Evolutionary conservation across 1,140 invertebrate genomes (phyloP).

Genomic region (Portunus trituberculatus): DNA sequence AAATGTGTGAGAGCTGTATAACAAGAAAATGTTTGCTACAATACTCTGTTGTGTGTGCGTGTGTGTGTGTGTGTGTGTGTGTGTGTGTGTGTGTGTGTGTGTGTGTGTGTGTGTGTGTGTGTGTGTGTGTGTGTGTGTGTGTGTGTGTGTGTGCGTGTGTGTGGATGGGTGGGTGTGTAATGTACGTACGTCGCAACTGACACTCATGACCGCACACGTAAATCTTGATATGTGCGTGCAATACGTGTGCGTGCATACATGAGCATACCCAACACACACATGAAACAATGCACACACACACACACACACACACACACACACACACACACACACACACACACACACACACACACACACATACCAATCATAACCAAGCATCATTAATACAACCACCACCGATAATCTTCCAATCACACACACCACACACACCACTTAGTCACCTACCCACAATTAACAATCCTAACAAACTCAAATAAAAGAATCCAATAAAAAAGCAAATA

Average conservation of each 20-base stretch:
- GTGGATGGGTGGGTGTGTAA: conserved; percentile 21
- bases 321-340: conserved; percentile 25
- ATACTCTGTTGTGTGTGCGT: background rate
- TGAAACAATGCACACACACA: background rate
- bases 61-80: conserved; percentile 30
- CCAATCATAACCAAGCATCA: background rate
- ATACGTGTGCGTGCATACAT: background rate
- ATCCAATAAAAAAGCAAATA: background rate
- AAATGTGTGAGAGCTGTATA: background rate
- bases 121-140: conserved; percentile 38
- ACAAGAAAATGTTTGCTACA: background rate
- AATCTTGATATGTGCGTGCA: too few relatives aligned
- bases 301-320: background rate
- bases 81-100: conserved; percentile 49
- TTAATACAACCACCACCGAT: too few relatives aligned
- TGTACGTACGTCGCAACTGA: too few relatives aligned
- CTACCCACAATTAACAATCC: too few relatives aligned
- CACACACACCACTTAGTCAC: too few relatives aligned
- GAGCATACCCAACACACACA: background rate
- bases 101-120: conserved; percentile 34
- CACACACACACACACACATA: background rate
- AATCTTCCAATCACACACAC: too few relatives aligned
- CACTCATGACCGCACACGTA: too few relatives aligned
- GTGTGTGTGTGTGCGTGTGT: background rate
- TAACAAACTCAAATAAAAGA: background rate